Evolutionary conservation across 37 sponge, comb jelly and placozoan genomes (phyloP).

Genomic region (Crambe crambe): DNA sequence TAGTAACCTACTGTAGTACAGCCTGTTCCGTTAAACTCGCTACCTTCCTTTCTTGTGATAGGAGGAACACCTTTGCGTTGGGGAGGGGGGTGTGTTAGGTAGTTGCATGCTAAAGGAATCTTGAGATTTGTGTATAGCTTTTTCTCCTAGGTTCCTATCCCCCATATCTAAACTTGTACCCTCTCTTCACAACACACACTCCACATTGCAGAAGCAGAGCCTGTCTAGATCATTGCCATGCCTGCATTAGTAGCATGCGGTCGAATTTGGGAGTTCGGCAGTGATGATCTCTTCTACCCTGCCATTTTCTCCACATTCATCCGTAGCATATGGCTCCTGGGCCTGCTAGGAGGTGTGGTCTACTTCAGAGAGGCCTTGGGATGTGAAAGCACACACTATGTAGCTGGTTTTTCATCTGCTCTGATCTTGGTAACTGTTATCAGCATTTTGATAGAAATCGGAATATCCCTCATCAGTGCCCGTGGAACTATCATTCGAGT

Average conservation of each 20-base stretch:
- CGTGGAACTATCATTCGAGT: slow-evolving; percentile 64
- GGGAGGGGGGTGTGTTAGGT: no score
- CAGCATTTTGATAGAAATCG: slow-evolving; percentile 24
- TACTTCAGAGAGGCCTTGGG: slow-evolving; percentile 35
- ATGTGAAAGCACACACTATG: slow-evolving; percentile 37
- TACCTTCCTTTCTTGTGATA: no score
- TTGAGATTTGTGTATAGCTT: no score
- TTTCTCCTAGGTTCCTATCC: no score
- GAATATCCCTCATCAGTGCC: slow-evolving; percentile 55
- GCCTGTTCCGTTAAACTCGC: no score
- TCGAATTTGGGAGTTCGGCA: slow-evolving; percentile 78
- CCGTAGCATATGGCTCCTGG: slow-evolving; percentile 35
- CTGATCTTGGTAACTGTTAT: slow-evolving; percentile 31
- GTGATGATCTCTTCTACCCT: slow-evolving; percentile 82
- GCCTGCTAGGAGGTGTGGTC: slow-evolving; percentile 29
- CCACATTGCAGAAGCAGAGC: no score
- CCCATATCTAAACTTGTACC: no score
- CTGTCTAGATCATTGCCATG: no score
- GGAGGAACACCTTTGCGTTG: no score
- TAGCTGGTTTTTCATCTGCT: slow-evolving; percentile 32
- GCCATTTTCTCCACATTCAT: slow-evolving; percentile 18
- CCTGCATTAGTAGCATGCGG: slow-evolving; percentile 73
- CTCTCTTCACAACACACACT: no score
- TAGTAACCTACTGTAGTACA: no score
- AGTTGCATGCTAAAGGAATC: no score